phyloP scores from a whole-genome alignment of 2,888 invertebrate species.

The Tinea semifulvella region DNA sequence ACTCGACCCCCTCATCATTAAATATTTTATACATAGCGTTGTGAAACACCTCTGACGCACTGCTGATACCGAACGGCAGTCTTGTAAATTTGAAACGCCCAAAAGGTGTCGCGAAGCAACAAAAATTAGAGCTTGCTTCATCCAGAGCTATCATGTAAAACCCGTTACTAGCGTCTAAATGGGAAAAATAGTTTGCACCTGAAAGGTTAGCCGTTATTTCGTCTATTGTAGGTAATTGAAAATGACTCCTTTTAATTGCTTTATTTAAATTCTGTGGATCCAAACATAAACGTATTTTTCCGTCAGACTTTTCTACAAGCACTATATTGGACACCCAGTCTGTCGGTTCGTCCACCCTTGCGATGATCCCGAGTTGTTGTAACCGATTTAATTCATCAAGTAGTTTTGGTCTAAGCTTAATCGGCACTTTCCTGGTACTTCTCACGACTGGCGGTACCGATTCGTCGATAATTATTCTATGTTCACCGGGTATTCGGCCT shows the following conservation, averaged over 20 bases:
- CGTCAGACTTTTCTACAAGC: too few relatives aligned
- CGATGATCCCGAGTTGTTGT: too few relatives aligned
- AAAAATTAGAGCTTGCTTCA: constrained; percentile 12
- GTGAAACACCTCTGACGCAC: constrained; percentile 18
- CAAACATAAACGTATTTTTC: too few relatives aligned
- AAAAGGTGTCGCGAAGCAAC: constrained; percentile 13
- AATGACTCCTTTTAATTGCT: too few relatives aligned
- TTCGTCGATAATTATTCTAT: neutral
- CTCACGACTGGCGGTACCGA: constrained; percentile 14
- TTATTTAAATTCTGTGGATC: too few relatives aligned
- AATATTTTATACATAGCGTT: constrained; percentile 19
- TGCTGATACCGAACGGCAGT: constrained; percentile 10
- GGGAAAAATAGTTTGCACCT: constrained; percentile 17
- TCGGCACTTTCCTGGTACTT: too few relatives aligned
- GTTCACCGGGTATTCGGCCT: neutral
- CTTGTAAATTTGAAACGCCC: constrained; percentile 10
- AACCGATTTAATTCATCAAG: too few relatives aligned
- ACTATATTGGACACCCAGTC: too few relatives aligned
- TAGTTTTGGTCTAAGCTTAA: too few relatives aligned
- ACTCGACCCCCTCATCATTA: constrained; percentile 15
- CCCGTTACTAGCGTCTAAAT: constrained; percentile 17
- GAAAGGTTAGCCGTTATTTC: constrained; percentile 16
- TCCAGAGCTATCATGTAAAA: constrained; percentile 9
- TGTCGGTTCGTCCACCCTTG: too few relatives aligned
- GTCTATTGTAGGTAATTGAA: constrained; percentile 18